A percentile compares a stretch with the other conserved stretches of the same genome.
Evolutionary conservation across 2,888 invertebrate genomes (phyloP).

Genomic region (Tanytarsus gracilentus): DNA sequence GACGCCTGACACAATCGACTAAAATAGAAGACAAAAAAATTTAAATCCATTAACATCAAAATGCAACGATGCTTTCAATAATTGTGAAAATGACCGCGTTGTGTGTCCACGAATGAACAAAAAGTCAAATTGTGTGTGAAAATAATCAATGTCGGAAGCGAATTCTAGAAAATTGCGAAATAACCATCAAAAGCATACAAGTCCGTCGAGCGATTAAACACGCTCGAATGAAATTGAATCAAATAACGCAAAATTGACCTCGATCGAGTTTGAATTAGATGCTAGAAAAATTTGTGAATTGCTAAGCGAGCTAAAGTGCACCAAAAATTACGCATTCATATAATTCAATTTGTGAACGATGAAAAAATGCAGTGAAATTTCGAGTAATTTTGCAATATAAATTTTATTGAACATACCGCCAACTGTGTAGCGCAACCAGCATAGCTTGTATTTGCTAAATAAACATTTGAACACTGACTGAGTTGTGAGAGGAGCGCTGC

Average conservation of each 20-base stretch:
- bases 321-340: background rate
- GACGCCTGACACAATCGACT: conserved; percentile 30
- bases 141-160: conserved; percentile 15
- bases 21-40: conserved; percentile 5
- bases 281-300: no score
- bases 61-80: background rate
- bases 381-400: background rate
- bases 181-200: conserved; percentile 19
- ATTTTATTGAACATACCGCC: conserved; percentile 38
- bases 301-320: no score
- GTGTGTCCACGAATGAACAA: background rate
- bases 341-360: background rate
- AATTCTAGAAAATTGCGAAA: conserved; percentile 3
- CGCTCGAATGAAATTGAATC: background rate
- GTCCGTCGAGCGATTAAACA: background rate
- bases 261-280: no score
- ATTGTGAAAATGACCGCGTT: background rate
- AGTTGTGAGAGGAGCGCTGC: conserved; percentile 48
- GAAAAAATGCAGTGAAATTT: background rate
- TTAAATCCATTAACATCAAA: background rate
- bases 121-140: conserved; percentile 21
- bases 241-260: background rate
- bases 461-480: conserved; percentile 48
- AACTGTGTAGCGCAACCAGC: conserved; percentile 46
- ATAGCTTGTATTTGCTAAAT: conserved; percentile 47